phyloP scores from a whole-genome alignment of 2,113 vertebrate species.

The Gasterosteus nipponicus region DNA sequence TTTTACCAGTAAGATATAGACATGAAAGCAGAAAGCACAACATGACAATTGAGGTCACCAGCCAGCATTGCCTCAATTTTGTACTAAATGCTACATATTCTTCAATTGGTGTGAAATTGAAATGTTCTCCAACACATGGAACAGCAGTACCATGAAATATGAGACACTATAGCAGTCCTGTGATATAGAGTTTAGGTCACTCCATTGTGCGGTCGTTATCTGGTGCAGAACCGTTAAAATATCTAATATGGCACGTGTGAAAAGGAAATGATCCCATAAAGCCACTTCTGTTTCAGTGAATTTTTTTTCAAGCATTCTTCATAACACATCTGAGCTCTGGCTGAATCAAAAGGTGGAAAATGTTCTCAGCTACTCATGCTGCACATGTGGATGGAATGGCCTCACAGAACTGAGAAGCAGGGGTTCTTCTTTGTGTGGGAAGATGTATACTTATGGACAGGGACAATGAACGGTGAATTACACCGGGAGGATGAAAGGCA shows the following conservation, averaged over 20 bases:
- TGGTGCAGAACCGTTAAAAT: constrained; percentile 13
- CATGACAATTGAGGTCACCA: constrained; percentile 5
- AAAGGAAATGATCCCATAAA: constrained; percentile 15
- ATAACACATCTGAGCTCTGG: neutral
- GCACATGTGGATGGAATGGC: neutral
- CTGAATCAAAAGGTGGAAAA: neutral
- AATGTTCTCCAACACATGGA: constrained; percentile 1
- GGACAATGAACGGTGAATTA: constrained; percentile 15
- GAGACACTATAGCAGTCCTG: neutral
- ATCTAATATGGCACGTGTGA: neutral
- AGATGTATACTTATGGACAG: neutral
- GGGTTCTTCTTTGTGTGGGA: neutral
- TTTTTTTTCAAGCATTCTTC: constrained; percentile 1
- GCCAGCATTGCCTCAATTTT: neutral
- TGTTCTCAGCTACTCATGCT: neutral
- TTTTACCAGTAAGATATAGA: neutral
- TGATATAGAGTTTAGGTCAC: neutral
- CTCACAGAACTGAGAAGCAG: constrained; percentile 2
- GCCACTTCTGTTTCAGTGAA: neutral
- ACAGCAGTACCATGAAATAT: constrained; percentile 8
- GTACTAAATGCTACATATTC: neutral
- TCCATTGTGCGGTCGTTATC: neutral
- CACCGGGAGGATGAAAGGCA: constrained; percentile 13
- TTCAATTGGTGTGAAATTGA: constrained; percentile 24
- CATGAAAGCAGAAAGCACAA: neutral